Evolutionary conservation across 2,113 vertebrate genomes (phyloP), one percentile per base, ranked within the genome.

Genomic region (Tetrax tetrax): DNA sequence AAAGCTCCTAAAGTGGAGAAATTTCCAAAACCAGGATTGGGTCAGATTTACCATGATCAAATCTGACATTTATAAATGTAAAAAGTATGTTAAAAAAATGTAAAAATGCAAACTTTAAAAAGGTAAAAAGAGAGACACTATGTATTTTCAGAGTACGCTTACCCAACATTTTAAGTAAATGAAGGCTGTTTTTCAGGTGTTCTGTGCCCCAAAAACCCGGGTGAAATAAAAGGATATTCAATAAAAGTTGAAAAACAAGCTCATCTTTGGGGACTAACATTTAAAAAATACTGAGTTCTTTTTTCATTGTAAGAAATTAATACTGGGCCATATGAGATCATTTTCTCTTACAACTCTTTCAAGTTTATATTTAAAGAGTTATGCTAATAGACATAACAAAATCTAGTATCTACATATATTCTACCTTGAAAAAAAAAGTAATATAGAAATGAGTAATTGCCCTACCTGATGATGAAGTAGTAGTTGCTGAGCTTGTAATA

Each of bases 381-480:
- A 50, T 22, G 15, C 19, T 41, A 90, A 21, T 22, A 6, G 25
- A 53, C 0, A 4, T 24, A 33, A n/a, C 1, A 72, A 54, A 15
- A n/a, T 25, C n/a, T 48, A 18, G 3, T 71, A 54, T 71, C 22
- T 72, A 23, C 33, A 76, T 53, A 33, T 20, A n/a, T 31, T 35
- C 31, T 22, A 51, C 3, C 18, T 45, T 25, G 4, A 48, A 35
- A 35, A 85, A 51, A 56, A 59, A 53, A 17, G 13, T 0, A 20
- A 50, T 28, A 43, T 22, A n/a, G n/a, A 70, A 31, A 83, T 8
- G 28, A 75, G 23, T 15, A 48, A 64, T 37, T 78, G 18, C 37
- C 80, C 15, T 97, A 99, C 99, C 99, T 99, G 99, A 97, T 99
- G 98, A 96, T 98, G 98, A n/a, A 99, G 97, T 37, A 99, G 98